phyloP scores from a whole-genome alignment of 2,888 invertebrate species.

The Julus scanicus region DNA sequence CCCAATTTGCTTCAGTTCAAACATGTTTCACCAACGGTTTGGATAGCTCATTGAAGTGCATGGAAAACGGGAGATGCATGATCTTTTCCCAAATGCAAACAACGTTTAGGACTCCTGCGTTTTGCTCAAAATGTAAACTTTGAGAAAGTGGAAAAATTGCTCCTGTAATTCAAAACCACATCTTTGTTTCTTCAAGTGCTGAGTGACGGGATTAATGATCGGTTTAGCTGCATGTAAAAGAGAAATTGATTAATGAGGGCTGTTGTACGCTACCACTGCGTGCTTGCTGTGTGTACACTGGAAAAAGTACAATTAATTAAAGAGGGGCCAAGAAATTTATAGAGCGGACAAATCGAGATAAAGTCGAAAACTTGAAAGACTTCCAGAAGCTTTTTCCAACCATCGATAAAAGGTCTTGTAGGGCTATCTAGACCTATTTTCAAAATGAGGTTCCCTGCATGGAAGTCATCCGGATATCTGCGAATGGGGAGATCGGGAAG shows the following conservation, averaged over 20 bases:
- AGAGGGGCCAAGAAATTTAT: slow-evolving; percentile 19
- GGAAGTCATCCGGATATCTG: not conserved
- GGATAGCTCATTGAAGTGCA: not conserved
- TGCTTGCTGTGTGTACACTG: not conserved
- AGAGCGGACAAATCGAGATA: slow-evolving; percentile 19
- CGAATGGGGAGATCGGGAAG: not conserved
- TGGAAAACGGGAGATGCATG: not conserved
- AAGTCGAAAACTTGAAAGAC: slow-evolving; percentile 19
- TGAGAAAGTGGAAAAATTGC: not conserved
- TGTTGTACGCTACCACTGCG: not conserved
- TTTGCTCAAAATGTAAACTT: slow-evolving; percentile 7
- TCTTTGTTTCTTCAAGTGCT: slow-evolving; percentile 19
- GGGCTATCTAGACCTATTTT: not conserved
- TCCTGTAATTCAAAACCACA: not conserved
- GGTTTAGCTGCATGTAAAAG: slow-evolving; percentile 10
- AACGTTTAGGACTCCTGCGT: not conserved
- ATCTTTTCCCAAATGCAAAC: slow-evolving; percentile 19
- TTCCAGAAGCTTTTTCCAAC: slow-evolving; percentile 19
- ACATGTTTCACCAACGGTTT: no score
- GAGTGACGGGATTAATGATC: slow-evolving; percentile 19
- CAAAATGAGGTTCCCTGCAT: not conserved
- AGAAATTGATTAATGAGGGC: slow-evolving; percentile 19
- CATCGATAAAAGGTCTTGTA: not conserved
- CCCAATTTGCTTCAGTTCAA: no score
- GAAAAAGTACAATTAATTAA: slow-evolving; percentile 19